Conservation (phyloP, 2,113 vertebrate species). For the Dicrurus megarhynchus region DNA sequence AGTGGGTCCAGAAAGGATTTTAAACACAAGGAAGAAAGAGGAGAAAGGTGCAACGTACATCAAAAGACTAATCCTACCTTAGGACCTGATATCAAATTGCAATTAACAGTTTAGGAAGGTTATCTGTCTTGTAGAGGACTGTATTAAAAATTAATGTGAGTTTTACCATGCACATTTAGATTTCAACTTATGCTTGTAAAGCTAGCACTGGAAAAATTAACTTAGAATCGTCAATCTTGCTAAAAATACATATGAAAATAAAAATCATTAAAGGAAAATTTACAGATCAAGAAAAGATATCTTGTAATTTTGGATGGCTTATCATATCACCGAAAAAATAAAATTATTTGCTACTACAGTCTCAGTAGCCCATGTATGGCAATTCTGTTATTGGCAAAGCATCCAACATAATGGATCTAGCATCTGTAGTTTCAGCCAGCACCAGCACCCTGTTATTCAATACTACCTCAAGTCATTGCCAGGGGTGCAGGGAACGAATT, state of each 20-base stretch:
- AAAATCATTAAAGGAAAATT: not conserved
- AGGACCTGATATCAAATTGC: not conserved
- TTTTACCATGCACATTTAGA: not conserved
- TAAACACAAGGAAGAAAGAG: not conserved
- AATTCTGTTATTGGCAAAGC: not conserved
- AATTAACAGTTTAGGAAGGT: not conserved
- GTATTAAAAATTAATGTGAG: not conserved
- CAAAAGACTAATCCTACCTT: not conserved
- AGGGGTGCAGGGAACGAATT: not conserved
- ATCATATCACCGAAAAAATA: not conserved
- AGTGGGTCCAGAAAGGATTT: not conserved
- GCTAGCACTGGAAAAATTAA: not conserved
- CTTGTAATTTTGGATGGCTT: not conserved
- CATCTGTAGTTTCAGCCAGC: not conserved
- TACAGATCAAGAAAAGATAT: not conserved
- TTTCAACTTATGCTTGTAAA: not conserved
- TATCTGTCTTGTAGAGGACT: too few species aligned
- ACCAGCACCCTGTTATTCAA: too few species aligned
- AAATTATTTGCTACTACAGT: not conserved
- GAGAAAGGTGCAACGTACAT: not conserved
- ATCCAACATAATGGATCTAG: not conserved
- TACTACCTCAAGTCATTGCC: too few species aligned
- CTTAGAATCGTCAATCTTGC: not conserved
- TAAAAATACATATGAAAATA: not conserved
- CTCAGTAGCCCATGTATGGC: not conserved